These are phyloP conservation scores for Malurus alboscapulatus DNA, from an alignment of 2,113 vertebrate species.

Conservation along the genomic window DNA sequence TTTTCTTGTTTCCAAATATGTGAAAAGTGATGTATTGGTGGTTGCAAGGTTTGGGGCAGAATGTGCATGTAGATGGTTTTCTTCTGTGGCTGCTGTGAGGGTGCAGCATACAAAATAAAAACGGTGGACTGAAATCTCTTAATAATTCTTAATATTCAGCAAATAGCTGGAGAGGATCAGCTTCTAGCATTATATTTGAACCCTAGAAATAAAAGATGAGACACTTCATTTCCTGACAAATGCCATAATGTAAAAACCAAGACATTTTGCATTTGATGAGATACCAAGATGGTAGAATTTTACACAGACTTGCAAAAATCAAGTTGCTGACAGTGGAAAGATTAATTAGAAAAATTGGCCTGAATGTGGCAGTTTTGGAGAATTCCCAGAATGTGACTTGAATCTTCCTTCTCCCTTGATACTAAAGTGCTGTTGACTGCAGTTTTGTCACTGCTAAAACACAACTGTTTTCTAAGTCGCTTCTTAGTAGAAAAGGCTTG, in stretches of 20 bases:
- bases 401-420: not conserved
- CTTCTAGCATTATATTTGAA: not conserved
- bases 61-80: not conserved
- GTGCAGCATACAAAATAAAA: not conserved
- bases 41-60: not conserved
- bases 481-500: not conserved
- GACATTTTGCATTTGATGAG: not conserved
- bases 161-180: not conserved
- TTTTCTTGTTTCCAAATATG: not conserved
- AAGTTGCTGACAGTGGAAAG: not conserved
- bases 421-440: not conserved
- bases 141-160: not conserved
- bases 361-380: not conserved
- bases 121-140: not conserved
- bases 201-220: not conserved
- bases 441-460: not conserved
- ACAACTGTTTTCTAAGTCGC: not conserved
- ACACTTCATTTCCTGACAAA: not conserved
- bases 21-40: not conserved
- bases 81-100: not conserved
- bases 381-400: not conserved
- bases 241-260: not conserved
- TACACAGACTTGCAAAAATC: not conserved
- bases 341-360: not conserved
- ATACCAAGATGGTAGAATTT: not conserved